Percentiles rank a stretch among this genome's conserved stretches.
Conservation (phyloP, 2,113 vertebrate genomes). For the Ceratotherium simum region DNA sequence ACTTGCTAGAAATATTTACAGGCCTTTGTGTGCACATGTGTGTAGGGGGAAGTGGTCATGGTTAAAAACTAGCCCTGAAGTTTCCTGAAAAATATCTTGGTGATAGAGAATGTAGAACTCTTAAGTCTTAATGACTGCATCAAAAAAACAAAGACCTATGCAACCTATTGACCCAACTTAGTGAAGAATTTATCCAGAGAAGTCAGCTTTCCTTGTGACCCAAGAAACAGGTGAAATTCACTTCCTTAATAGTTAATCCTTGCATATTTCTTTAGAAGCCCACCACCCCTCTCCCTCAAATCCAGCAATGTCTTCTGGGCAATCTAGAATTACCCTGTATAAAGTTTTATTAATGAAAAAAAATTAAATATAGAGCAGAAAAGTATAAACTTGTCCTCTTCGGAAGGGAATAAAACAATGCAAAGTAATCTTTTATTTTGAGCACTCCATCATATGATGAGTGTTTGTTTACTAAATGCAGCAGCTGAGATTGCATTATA, state of each 20-base stretch:
- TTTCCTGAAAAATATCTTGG: conserved; percentile 46
- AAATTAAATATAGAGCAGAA: not conserved
- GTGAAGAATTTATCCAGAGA: conserved; percentile 66
- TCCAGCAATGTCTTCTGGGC: not conserved
- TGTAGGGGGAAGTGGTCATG: conserved; percentile 37
- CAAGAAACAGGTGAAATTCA: conserved; percentile 64
- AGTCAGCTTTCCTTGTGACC: conserved; percentile 42
- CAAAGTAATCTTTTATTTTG: conserved; percentile 63
- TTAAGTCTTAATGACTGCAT: conserved; percentile 55
- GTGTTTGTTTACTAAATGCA: conserved; percentile 68
- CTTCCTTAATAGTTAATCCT: conserved; percentile 54
- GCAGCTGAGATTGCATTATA: conserved; percentile 56
- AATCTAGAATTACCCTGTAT: conserved; percentile 32
- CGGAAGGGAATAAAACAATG: conserved; percentile 51
- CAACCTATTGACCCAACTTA: conserved; percentile 22
- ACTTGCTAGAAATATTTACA: conserved; percentile 44
- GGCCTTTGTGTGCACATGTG: not conserved
- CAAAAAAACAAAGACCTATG: conserved; percentile 33
- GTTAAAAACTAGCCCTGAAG: conserved; percentile 54
- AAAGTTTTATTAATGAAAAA: conserved; percentile 40
- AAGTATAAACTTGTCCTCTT: conserved; percentile 44
- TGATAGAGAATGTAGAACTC: conserved; percentile 24
- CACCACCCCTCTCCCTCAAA: not conserved
- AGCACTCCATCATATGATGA: not conserved
- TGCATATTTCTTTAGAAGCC: conserved; percentile 41